Percentiles rank a stretch among this genome's conserved stretches.
These are phyloP conservation scores for Camelus dromedarius DNA, from an alignment of 2,113 vertebrate genomes.

Conservation along the genomic window DNA sequence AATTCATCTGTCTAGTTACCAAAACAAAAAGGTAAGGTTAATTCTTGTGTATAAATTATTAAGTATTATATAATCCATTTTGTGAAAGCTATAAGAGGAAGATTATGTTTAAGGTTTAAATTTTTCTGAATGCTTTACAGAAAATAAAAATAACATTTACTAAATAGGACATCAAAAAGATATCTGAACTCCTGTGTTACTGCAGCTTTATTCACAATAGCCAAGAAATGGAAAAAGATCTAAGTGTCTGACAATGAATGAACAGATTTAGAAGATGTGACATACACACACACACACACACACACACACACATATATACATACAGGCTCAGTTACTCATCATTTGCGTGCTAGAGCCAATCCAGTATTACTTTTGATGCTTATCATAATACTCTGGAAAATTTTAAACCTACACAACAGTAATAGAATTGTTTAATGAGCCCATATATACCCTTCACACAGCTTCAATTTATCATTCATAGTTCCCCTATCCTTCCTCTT, in stretches of 20 bases:
- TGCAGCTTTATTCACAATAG: neutral
- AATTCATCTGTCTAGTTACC: neutral
- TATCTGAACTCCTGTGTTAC: neutral
- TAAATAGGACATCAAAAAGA: neutral
- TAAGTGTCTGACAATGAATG: neutral
- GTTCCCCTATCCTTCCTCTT: neutral
- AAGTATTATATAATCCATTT: neutral
- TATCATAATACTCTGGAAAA: neutral
- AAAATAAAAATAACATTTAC: slow-evolving; percentile 10
- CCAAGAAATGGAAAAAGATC: neutral
- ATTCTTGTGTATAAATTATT: neutral
- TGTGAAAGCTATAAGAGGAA: neutral
- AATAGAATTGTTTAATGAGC: neutral
- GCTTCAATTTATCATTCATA: neutral
- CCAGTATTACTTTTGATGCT: neutral
- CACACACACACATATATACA: no score
- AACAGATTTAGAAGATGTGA: neutral
- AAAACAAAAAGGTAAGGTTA: neutral
- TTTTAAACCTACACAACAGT: neutral
- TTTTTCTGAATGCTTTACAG: neutral
- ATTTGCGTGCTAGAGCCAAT: neutral
- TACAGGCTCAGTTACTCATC: neutral
- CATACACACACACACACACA: no score
- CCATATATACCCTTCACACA: neutral
- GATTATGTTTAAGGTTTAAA: neutral